Conservation (phyloP, 2,888 invertebrate genomes). For the Panzeria rudis region DNA sequence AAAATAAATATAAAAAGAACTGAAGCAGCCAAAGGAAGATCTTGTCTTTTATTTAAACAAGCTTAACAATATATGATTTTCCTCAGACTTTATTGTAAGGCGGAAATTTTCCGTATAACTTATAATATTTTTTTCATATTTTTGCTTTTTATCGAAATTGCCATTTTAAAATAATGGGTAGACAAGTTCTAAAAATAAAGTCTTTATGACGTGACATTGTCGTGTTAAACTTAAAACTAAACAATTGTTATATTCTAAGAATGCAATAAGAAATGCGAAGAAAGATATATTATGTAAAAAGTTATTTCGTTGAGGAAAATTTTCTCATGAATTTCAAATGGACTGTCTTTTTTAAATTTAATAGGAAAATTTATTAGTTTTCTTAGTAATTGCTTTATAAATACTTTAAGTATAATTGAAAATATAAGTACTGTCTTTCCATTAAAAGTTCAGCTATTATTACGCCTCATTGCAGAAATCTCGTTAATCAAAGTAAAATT, state of each 20-base stretch:
- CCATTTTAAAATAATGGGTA: conserved; percentile 42
- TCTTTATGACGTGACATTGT: conserved; percentile 53
- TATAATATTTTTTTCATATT: background rate
- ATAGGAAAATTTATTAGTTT: too few relatives aligned
- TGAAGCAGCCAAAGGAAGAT: background rate
- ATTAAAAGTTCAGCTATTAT: background rate
- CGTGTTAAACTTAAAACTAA: conserved; percentile 28
- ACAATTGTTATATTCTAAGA: conserved; percentile 17
- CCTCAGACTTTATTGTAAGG: conserved; percentile 50
- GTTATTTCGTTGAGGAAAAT: background rate
- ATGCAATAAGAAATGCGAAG: conserved; percentile 3
- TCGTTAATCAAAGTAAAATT: background rate
- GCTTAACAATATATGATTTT: conserved; percentile 47
- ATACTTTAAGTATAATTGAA: too few relatives aligned
- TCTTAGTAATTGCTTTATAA: too few relatives aligned
- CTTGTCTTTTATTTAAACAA: conserved; percentile 42
- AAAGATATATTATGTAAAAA: background rate
- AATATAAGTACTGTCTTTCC: background rate
- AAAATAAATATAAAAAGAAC: background rate
- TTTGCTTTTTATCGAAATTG: background rate
- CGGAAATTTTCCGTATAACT: conserved; percentile 52
- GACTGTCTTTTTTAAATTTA: too few relatives aligned
- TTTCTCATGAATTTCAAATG: background rate
- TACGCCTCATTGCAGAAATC: background rate
- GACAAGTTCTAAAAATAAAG: conserved; percentile 33